Base-by-base conservation (phyloP, 2,888 invertebrate genomes). In the Drosophila imparisetae region DNA sequence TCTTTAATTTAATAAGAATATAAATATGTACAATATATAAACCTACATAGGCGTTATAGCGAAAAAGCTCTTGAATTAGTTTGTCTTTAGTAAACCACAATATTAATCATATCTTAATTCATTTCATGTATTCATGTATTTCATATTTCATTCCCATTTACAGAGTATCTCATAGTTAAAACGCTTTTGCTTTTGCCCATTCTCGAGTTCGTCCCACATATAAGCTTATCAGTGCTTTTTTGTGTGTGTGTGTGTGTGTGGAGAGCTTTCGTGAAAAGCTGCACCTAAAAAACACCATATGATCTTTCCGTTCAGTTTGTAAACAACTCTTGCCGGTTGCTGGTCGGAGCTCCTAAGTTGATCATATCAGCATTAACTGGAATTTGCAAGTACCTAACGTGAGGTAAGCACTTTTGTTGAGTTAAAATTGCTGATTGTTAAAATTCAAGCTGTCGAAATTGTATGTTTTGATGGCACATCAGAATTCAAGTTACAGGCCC, bases 271-370 rank as follows among this genome's bases (percentile, higher is more conserved):
- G n/a, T 4, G 18, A 7, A 7, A 76, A 83, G 83, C 82, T 85
- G 45, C 34, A 10, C 5, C 24, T 24, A 40, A 42, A 48, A 67
- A 70, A 15, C 52, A 38, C 69, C 73, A 83, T 83, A 87, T 81
- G 86, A 85, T 87, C 81, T 34, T 58, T 53, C 24, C 45, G 54
- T 53, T 75, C 66, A 72, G 83, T 86, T 83, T 80, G 83, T 78
- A 83, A 86, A 86, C 85, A 86, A 83, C 82, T 34, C 21, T 79
- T 57, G 82, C 64, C 83, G 83, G 78, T 59, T 72, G 78, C 32
- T 13, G 80, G 48, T 74, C 52, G 58, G 27, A 15, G 24, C 13
- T 15, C 1, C 2, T 8, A 27, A 13, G 24, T 13, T 13, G 8
- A 4, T 24, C 1, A 1, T 4, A 15, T 15, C 36, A 36, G 49